Conservation (phyloP, 2,888 invertebrate species). For the Conomelus anceps region DNA sequence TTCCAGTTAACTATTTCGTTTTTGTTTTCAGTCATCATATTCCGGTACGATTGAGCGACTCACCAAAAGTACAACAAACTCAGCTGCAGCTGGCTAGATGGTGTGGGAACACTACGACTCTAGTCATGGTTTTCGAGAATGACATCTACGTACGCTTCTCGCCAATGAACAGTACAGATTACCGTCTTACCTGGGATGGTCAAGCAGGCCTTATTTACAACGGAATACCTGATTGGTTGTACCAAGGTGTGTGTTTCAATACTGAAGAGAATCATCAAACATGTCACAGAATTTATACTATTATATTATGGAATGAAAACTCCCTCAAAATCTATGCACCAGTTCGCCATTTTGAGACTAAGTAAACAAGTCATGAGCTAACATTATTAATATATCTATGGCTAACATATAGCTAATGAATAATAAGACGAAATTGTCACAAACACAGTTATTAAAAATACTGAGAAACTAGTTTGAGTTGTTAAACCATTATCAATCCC, state of each 20-base stretch:
- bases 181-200: conserved; percentile 68
- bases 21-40: conserved; percentile 64
- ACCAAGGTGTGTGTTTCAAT: conserved; percentile 65
- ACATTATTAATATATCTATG: too few species aligned
- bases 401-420: too few species aligned
- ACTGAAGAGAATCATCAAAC: too few species aligned
- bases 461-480: too few species aligned
- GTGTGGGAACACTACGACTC: conserved; percentile 69
- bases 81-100: conserved; percentile 78
- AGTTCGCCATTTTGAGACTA: too few species aligned
- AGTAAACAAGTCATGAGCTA: too few species aligned
- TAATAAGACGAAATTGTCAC: too few species aligned
- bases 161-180: conserved; percentile 57
- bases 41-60: conserved; percentile 72
- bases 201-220: conserved; percentile 78
- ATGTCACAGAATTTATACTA: too few species aligned
- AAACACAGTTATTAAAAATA: too few species aligned
- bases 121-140: conserved; percentile 77
- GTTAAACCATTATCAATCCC: too few species aligned
- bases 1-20: too few species aligned
- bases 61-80: conserved; percentile 59
- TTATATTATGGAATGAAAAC: not conserved
- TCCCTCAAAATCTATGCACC: not conserved
- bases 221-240: conserved; percentile 93
- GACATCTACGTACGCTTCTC: conserved; percentile 78